Evolutionary conservation across 2,797 vertebrate genomes (phyloP), one percentile per base, ranked within the genome.

Genomic region (Poecile montanus): DNA sequence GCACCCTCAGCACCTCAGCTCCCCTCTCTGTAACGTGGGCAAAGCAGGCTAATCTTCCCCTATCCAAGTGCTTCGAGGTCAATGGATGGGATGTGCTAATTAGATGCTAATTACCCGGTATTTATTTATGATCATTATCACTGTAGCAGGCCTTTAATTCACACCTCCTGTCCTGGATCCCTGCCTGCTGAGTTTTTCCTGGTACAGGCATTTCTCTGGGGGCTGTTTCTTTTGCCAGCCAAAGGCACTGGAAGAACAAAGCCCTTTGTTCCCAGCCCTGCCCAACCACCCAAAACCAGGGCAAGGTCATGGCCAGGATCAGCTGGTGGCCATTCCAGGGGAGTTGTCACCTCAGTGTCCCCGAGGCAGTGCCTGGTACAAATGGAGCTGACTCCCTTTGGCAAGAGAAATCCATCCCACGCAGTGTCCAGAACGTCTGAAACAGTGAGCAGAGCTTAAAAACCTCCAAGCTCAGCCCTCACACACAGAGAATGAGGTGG

Each of bases 111-210:
- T 91, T 85, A 72, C 44, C 61, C 60, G 57, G 71, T 89, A 87
- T 92, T 96, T 95, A 87, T 93, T 95, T 94, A 93, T 95, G 92
- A 95, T 96, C 65, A 47, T 92, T 95, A 93, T 94, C 87, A 67
- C 75, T 68, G 84, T 91, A 85, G 93, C 91, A 85, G 91, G 79
- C 70, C 92, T 93, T 95, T 88, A 85, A 94, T 91, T 95, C 89
- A 89, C 91, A 95, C 93, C 91, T 91, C 91, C 72, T 75, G 75
- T 54, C 81, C 92, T 95, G 94, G 93, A 80, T 85, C 86, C 34
- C 54, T 85, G 93, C 85, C 92, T 72, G 75, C 81, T 29, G 91
- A 42, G 65, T n/a, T 66, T 38, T 61, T 93, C 53, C 68, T 71
- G 75, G 22, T 93, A 1, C 47, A 23, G 34, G n/a, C 50, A 65